Evolutionary conservation across 1,140 invertebrate species (phyloP).

Genomic region (Linepithema humile): DNA sequence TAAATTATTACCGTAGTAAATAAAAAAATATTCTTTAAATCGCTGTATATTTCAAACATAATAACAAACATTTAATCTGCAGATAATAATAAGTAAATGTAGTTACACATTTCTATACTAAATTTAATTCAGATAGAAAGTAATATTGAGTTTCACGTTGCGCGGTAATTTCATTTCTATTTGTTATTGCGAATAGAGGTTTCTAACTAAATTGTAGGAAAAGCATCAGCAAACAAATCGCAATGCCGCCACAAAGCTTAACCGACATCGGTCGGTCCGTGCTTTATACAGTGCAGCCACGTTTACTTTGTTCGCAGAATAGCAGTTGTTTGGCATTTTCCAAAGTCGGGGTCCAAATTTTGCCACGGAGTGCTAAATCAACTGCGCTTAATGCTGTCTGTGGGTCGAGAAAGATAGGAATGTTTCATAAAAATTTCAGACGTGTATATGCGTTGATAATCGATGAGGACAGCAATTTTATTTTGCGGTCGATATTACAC

Average conservation of each 20-base stretch:
- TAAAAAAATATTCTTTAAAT: too few relatives aligned
- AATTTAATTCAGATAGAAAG: too few relatives aligned
- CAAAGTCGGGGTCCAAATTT: conserved; percentile 46
- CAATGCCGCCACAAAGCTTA: background rate
- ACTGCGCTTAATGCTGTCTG: conserved; percentile 40
- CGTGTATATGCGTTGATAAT: background rate
- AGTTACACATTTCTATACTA: too few relatives aligned
- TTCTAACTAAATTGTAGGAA: conserved; percentile 16
- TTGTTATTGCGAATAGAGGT: conserved; percentile 5
- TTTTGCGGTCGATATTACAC: too few relatives aligned
- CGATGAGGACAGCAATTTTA: too few relatives aligned
- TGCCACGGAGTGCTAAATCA: conserved; percentile 39
- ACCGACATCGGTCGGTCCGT: conserved; percentile 2
- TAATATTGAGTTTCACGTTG: background rate
- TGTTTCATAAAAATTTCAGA: conserved; percentile 42
- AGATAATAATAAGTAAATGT: too few relatives aligned
- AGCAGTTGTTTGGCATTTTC: conserved; percentile 42
- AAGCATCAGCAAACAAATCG: conserved; percentile 36
- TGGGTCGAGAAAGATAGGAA: background rate
- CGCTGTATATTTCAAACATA: too few relatives aligned
- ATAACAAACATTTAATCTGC: too few relatives aligned
- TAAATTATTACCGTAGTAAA: too few relatives aligned
- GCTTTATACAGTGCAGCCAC: conserved; percentile 23
- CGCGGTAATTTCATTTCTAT: background rate
- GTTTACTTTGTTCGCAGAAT: conserved; percentile 15